phyloP scores from a whole-genome alignment of 2,797 vertebrate genomes.

The Ceryle rudis region DNA sequence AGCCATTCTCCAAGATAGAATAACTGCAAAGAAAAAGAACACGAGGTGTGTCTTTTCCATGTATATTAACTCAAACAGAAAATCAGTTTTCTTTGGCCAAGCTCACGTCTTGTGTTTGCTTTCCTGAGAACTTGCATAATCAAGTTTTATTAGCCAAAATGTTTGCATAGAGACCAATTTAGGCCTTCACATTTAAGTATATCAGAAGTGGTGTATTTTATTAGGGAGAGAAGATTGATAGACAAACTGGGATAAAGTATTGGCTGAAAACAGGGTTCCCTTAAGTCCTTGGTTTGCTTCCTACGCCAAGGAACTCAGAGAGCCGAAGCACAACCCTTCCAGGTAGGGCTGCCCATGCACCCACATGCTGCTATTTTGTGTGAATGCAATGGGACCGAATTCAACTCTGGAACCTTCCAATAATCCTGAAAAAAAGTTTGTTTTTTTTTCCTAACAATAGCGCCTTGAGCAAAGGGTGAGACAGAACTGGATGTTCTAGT shows the following conservation, averaged over 20 bases:
- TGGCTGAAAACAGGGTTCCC: not conserved
- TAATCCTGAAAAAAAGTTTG: not conserved
- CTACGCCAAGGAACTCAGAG: not conserved
- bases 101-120: not conserved
- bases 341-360: not conserved
- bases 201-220: not conserved
- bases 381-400: not conserved
- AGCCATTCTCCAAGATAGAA: not conserved
- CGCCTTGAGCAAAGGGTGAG: not conserved
- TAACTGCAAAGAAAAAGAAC: not conserved
- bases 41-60: not conserved
- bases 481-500: not conserved
- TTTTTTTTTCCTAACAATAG: not conserved
- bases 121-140: not conserved
- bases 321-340: not conserved
- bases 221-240: not conserved
- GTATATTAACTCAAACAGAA: slow-evolving; percentile 4
- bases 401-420: not conserved
- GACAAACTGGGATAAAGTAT: not conserved
- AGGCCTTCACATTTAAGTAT: not conserved
- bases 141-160: slow-evolving; percentile 15
- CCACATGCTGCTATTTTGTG: accelerated
- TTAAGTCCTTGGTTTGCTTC: not conserved
- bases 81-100: slow-evolving; percentile 1
- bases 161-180: not conserved